phyloP scores from a whole-genome alignment of 2,113 vertebrate species.

The Chaenocephalus aceratus region DNA sequence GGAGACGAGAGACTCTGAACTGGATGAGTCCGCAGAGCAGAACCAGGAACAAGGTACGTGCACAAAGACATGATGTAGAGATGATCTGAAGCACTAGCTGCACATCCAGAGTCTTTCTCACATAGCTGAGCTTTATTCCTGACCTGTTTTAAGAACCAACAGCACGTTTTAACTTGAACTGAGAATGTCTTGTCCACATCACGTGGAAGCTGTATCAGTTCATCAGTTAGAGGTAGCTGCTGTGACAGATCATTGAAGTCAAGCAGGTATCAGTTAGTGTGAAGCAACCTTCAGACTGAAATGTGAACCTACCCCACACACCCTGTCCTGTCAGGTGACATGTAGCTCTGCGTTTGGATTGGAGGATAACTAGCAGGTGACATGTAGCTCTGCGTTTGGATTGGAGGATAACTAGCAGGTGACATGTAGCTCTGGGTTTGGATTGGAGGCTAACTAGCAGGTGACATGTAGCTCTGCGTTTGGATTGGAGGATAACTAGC shows the following conservation, averaged over 20 bases:
- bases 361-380: too few relatives aligned
- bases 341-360: too few relatives aligned
- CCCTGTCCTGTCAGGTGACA: too few relatives aligned
- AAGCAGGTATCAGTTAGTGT: neutral
- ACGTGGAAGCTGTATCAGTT: neutral
- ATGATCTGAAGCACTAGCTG: neutral
- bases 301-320: neutral
- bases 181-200: too few relatives aligned
- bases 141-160: neutral
- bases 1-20: slow-evolving; percentile 30
- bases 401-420: too few relatives aligned
- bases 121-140: neutral
- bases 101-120: neutral
- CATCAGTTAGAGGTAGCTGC: neutral
- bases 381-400: too few relatives aligned
- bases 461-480: too few relatives aligned
- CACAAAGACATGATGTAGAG: neutral
- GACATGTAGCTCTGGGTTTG: too few relatives aligned
- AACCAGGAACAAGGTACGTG: slow-evolving; percentile 54
- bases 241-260: neutral
- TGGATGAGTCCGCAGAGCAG: slow-evolving; percentile 29
- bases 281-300: neutral
- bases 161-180: neutral
- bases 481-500: too few relatives aligned
- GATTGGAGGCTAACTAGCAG: too few relatives aligned